Percentiles rank a stretch among this genome's conserved stretches.
phyloP scores from a whole-genome alignment of 2,113 vertebrate species.

The Chloropsis hardwickii region DNA sequence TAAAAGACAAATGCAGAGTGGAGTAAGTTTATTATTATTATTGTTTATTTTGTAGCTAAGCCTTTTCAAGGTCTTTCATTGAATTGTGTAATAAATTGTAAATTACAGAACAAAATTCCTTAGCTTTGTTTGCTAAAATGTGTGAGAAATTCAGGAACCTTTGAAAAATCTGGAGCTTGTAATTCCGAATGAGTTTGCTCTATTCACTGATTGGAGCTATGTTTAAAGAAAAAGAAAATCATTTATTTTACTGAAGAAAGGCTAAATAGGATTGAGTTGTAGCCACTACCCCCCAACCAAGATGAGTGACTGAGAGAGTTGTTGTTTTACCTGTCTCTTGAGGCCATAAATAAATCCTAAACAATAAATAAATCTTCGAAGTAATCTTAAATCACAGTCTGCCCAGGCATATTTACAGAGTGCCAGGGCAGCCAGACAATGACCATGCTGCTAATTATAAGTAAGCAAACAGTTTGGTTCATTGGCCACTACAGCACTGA shows the following conservation, averaged over 20 bases:
- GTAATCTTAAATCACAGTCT: not conserved
- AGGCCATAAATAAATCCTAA: not conserved
- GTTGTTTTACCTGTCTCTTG: conserved; percentile 11
- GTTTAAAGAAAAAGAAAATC: not conserved
- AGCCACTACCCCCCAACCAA: not conserved
- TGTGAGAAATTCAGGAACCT: not conserved
- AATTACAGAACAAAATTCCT: not conserved
- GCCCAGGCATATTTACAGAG: not conserved
- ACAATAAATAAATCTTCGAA: not conserved
- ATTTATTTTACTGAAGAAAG: not conserved
- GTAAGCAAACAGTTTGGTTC: not conserved
- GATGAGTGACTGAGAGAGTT: not conserved
- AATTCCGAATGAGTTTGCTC: not conserved
- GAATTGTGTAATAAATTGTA: not conserved
- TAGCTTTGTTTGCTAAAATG: not conserved
- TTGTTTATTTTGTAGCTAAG: not conserved
- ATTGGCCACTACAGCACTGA: not conserved
- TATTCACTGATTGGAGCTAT: not conserved
- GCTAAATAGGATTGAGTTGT: not conserved
- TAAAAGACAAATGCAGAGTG: not conserved
- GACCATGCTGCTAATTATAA: not conserved
- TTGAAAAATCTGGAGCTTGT: not conserved
- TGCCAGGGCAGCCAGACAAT: not conserved
- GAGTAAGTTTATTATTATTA: not conserved
- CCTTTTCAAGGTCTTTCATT: not conserved